Conservation (phyloP, 2,888 invertebrate species). For the Eumacrocentrus americanus region DNA sequence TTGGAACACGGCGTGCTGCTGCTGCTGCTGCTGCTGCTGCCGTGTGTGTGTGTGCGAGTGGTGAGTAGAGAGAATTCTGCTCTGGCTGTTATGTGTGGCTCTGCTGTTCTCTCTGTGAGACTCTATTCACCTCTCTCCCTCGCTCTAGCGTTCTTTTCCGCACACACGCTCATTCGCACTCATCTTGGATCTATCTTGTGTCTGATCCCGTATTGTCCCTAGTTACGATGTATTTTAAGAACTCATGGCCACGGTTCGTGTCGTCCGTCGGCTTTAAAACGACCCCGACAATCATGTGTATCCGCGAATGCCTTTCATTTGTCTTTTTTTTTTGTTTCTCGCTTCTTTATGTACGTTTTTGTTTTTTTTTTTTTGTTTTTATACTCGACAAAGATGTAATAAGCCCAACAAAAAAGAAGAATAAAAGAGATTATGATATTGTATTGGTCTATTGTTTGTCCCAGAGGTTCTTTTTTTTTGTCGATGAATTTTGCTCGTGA, state of each 20-base stretch:
- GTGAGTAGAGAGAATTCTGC: conserved; percentile 36
- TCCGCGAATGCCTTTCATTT: neutral
- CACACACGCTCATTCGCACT: neutral
- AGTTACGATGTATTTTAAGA: conserved; percentile 27
- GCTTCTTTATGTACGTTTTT: no score
- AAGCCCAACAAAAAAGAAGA: no score
- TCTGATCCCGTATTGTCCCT: conserved; percentile 4
- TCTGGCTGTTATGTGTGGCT: no score
- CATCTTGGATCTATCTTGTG: conserved; percentile 20
- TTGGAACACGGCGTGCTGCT: conserved; percentile 36
- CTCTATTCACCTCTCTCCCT: conserved; percentile 30
- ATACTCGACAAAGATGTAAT: no score
- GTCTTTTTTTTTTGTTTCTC: neutral
- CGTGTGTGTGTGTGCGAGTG: no score
- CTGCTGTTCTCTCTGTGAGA: no score
- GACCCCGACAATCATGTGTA: neutral
- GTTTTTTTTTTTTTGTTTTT: no score
- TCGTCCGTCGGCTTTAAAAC: conserved; percentile 4
- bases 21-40: no score
- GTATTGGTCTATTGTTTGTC: no score
- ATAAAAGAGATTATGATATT: no score
- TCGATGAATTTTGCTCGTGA: no score
- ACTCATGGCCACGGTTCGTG: conserved; percentile 20
- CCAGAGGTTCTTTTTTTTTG: no score
- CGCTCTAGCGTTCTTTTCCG: conserved; percentile 13